These are phyloP conservation scores for Lucilia cuprina DNA, from an alignment of 1,140 invertebrate species.

Conservation along the genomic window DNA sequence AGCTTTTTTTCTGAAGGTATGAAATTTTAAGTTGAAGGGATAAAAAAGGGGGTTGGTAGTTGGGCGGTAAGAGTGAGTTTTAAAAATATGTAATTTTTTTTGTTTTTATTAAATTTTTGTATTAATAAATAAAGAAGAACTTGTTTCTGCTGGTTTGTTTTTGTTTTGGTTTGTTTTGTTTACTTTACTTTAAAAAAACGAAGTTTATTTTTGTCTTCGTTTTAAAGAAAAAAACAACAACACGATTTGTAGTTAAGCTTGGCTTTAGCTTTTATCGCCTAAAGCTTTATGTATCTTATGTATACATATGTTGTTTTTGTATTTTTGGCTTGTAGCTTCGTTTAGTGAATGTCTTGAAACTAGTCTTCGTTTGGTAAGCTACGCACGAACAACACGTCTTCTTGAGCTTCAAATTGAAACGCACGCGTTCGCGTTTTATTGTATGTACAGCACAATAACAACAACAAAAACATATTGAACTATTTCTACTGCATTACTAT, in stretches of 20 bases:
- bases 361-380: constrained; percentile 27
- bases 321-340: not conserved
- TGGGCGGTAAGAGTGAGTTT: too few species aligned
- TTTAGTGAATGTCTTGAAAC: constrained; percentile 27
- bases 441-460: not conserved
- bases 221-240: too few species aligned
- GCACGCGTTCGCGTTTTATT: constrained; percentile 11
- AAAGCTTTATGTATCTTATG: not conserved
- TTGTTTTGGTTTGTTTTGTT: not conserved
- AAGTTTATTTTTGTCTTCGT: too few species aligned
- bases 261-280: not conserved
- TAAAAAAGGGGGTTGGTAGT: too few species aligned
- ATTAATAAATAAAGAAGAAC: not conserved
- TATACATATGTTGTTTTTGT: too few species aligned
- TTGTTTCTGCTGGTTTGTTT: not conserved
- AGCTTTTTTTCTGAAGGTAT: too few species aligned
- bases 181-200: not conserved
- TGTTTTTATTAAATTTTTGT: not conserved
- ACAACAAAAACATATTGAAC: not conserved
- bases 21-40: too few species aligned
- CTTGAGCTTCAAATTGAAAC: not conserved
- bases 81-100: too few species aligned
- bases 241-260: too few species aligned
- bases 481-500: not conserved
- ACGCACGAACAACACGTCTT: constrained; percentile 26